Conservation (phyloP, 2,113 vertebrate species). For the Prionailurus bengalensis region DNA sequence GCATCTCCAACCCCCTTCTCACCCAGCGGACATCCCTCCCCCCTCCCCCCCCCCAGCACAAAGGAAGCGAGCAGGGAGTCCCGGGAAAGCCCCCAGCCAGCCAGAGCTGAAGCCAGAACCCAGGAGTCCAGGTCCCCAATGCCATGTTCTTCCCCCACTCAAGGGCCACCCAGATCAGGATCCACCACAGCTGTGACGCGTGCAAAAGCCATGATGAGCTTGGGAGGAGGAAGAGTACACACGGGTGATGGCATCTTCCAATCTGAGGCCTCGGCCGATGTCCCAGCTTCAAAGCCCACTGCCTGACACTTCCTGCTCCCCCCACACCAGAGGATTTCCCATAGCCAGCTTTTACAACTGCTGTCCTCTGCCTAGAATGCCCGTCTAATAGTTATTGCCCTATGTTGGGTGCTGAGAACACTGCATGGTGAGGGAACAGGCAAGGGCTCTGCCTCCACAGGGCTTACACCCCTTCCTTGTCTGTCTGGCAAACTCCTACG, state of each 20-base stretch:
- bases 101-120: background rate
- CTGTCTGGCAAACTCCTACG: background rate
- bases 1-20: background rate
- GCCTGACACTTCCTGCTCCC: background rate
- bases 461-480: background rate
- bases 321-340: no score
- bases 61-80: background rate
- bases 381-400: background rate
- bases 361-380: background rate
- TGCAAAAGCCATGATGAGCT: background rate
- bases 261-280: background rate
- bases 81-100: background rate
- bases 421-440: background rate
- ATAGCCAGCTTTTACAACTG: background rate
- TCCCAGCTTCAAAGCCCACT: background rate
- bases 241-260: background rate
- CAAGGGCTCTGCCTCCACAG: background rate
- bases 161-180: background rate
- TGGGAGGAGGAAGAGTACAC: background rate
- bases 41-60: rapidly evolving
- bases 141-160: background rate
- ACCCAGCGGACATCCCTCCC: background rate
- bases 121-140: no score
- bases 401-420: background rate
- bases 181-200: background rate